These are phyloP conservation scores for Falco novaeseelandiae DNA, from an alignment of 2,797 vertebrate genomes.

Conservation along the genomic window DNA sequence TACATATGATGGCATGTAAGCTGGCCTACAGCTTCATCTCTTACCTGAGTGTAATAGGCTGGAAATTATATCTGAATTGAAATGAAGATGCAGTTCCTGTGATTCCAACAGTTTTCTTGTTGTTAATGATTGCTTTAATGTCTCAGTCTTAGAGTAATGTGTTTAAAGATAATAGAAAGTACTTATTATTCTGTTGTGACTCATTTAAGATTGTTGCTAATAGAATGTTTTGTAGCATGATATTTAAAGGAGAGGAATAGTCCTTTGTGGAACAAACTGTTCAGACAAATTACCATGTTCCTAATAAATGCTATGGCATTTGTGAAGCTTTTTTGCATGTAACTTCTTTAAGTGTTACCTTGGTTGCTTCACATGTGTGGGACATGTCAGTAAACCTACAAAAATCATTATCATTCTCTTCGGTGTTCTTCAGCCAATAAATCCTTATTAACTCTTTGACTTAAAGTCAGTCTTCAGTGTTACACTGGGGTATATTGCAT, in stretches of 20 bases:
- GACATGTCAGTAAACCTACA: background rate
- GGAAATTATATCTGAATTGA: background rate
- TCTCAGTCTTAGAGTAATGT: background rate
- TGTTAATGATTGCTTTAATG: background rate
- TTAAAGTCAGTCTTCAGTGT: background rate
- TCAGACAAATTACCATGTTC: background rate
- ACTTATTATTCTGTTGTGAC: background rate
- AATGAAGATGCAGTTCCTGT: background rate
- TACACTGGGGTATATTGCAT: background rate
- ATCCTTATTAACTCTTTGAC: background rate
- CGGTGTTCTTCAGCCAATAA: background rate
- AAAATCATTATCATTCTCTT: background rate
- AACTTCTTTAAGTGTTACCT: background rate
- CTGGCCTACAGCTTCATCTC: background rate
- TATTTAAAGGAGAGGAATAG: background rate
- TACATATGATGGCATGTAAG: accelerated
- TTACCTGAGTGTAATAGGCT: background rate
- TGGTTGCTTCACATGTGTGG: background rate
- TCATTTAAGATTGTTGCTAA: background rate
- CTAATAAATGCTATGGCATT: background rate
- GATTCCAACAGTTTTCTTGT: background rate
- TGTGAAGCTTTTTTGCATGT: background rate
- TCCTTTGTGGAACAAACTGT: background rate
- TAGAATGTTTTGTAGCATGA: background rate
- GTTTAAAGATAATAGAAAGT: background rate